Percentiles rank a stretch among this genome's conserved stretches.
phyloP scores from a whole-genome alignment of 2,888 invertebrate genomes.

The Teleogryllus oceanicus region DNA sequence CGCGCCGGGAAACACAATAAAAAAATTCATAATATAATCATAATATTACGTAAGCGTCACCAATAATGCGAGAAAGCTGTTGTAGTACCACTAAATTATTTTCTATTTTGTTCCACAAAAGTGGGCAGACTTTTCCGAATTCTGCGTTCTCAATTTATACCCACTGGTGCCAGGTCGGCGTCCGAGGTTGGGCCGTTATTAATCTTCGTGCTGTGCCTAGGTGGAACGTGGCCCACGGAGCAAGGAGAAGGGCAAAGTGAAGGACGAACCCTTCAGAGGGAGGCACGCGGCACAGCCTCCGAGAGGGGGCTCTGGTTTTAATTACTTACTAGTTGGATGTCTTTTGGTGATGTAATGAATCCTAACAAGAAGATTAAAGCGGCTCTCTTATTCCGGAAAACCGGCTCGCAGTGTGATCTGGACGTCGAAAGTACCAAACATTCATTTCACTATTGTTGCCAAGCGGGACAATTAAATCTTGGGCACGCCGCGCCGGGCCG shows the following conservation, averaged over 20 bases:
- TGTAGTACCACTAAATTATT: too few species aligned
- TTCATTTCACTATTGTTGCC: not conserved
- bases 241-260: not conserved
- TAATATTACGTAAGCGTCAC: too few species aligned
- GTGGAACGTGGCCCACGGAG: too few species aligned
- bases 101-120: too few species aligned
- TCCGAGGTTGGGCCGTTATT: too few species aligned
- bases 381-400: not conserved
- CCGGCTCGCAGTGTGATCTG: not conserved
- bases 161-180: too few species aligned
- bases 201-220: too few species aligned
- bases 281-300: not conserved
- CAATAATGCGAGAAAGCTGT: too few species aligned
- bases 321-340: constrained; percentile 18
- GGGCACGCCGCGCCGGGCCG: not conserved
- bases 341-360: not conserved
- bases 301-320: not conserved
- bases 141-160: too few species aligned
- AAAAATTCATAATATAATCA: too few species aligned
- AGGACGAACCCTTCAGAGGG: not conserved
- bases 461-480: not conserved
- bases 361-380: constrained; percentile 6
- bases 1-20: too few species aligned
- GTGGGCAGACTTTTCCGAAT: too few species aligned
- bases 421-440: not conserved